Evolutionary conservation across 2,888 invertebrate species (phyloP).

Genomic region (Eulithis prunata): DNA sequence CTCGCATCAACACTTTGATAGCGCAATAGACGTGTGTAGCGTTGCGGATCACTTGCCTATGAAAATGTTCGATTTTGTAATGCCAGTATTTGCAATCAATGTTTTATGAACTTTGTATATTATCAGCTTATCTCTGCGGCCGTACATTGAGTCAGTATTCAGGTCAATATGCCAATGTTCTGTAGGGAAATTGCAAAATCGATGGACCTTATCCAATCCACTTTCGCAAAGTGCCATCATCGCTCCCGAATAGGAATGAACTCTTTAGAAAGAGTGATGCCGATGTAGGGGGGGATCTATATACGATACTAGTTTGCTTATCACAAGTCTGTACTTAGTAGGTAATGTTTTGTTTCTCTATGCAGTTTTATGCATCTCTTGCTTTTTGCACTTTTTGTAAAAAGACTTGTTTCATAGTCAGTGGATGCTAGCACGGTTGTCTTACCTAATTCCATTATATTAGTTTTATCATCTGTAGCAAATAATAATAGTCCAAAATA

Average conservation of each 20-base stretch:
- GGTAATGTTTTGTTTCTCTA: too few relatives aligned
- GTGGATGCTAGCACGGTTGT: too few relatives aligned
- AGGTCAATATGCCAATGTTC: slow-evolving; percentile 59
- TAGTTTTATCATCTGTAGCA: too few relatives aligned
- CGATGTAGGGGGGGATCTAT: neutral
- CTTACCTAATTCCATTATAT: too few relatives aligned
- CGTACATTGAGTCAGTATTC: slow-evolving; percentile 48
- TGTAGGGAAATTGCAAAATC: slow-evolving; percentile 59
- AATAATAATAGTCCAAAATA: neutral
- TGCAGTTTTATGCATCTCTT: too few relatives aligned
- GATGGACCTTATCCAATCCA: slow-evolving; percentile 58
- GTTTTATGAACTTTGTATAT: too few relatives aligned
- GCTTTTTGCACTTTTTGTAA: too few relatives aligned
- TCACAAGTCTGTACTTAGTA: too few relatives aligned
- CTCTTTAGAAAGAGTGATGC: slow-evolving; percentile 16
- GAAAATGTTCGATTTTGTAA: slow-evolving; percentile 15
- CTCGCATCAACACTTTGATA: slow-evolving; percentile 12
- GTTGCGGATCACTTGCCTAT: slow-evolving; percentile 12
- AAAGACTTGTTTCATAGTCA: too few relatives aligned
- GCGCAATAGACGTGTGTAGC: slow-evolving; percentile 39
- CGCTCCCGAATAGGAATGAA: slow-evolving; percentile 24
- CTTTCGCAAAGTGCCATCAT: slow-evolving; percentile 45
- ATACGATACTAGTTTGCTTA: too few relatives aligned
- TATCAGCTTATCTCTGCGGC: slow-evolving; percentile 10
- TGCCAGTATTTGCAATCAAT: neutral